Evolutionary conservation across 2,113 vertebrate genomes (phyloP).

Genomic region (Columba livia): DNA sequence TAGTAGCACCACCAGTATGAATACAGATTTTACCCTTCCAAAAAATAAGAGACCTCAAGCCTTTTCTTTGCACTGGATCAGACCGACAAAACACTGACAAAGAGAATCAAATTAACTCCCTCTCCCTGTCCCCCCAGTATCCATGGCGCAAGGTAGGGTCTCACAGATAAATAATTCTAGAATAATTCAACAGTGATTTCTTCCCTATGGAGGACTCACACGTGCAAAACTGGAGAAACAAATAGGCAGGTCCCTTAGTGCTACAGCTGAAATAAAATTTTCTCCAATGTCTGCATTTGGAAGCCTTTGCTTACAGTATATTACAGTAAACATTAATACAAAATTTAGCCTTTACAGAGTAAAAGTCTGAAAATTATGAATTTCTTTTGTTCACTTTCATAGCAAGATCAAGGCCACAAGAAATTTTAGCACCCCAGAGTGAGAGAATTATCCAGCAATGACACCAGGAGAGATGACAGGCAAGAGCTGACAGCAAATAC

Average conservation of each 20-base stretch:
- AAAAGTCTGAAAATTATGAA: not conserved
- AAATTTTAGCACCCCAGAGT: not conserved
- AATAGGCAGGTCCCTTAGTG: not conserved
- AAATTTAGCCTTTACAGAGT: not conserved
- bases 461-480: accelerated
- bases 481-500: not conserved
- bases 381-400: not conserved
- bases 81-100: not conserved
- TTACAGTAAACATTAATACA: not conserved
- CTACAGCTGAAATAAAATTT: not conserved
- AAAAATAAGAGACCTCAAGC: not conserved
- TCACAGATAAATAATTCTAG: not conserved
- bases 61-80: not conserved
- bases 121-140: not conserved
- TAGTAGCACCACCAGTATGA: not conserved
- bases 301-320: not conserved
- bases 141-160: not conserved
- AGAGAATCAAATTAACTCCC: not conserved
- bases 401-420: not conserved
- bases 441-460: not conserved
- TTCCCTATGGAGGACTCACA: not conserved
- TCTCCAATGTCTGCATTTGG: not conserved
- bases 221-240: not conserved
- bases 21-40: not conserved
- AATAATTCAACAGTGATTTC: not conserved